phyloP scores from a whole-genome alignment of 2,888 invertebrate genomes.

The Amiota communis region DNA sequence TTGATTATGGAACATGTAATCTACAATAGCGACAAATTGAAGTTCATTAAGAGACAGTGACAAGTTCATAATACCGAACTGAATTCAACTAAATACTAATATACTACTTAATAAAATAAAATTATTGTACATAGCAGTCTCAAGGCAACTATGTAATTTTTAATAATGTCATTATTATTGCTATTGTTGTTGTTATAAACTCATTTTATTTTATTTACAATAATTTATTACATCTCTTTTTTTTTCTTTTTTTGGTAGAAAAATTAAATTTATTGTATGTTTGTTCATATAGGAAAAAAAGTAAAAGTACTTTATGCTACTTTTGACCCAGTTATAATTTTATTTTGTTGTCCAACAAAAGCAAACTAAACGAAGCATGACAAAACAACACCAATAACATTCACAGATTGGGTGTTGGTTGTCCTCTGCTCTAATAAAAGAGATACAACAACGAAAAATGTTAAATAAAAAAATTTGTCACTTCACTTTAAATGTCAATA shows the following conservation, averaged over 20 bases:
- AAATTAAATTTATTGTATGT: background rate
- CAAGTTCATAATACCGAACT: constrained; percentile 16
- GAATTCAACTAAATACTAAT: background rate
- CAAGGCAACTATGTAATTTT: background rate
- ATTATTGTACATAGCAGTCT: background rate
- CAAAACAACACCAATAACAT: background rate
- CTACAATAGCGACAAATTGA: constrained; percentile 9
- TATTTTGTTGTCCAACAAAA: background rate
- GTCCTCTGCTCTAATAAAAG: background rate
- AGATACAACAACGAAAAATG: background rate
- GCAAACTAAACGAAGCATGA: background rate
- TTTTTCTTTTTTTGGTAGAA: background rate
- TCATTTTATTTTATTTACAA: too few relatives aligned
- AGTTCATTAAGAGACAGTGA: constrained; percentile 13
- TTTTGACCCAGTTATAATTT: constrained; percentile 12
- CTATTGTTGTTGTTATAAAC: background rate
- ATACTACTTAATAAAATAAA: background rate
- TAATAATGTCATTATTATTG: constrained; percentile 1
- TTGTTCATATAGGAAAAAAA: background rate
- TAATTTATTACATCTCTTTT: too few relatives aligned
- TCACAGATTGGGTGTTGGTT: background rate
- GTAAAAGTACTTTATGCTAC: constrained; percentile 1
- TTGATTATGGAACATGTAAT: constrained; percentile 9
- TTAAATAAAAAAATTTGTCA: constrained; percentile 33
- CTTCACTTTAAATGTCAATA: constrained; percentile 31